Base-by-base conservation (phyloP, 2,113 vertebrate genomes). In the Rhineura floridana region DNA sequence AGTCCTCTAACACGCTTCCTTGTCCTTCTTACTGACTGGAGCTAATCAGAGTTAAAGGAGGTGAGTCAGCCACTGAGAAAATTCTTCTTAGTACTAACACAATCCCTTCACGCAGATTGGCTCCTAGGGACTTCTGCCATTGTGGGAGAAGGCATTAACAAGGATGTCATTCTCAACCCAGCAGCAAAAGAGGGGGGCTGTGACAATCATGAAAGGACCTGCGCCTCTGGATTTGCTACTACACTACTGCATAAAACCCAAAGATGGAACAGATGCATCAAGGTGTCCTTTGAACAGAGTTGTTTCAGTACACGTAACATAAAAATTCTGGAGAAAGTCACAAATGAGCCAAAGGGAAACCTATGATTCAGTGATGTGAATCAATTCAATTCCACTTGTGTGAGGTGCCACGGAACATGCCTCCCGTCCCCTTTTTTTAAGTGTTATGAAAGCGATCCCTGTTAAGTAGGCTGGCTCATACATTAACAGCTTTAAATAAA, bases 251-350 rank as follows among this genome's bases (percentile, higher is more conserved):
- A 87, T 70, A 50, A 85, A 67, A 86, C 30, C 79, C 81, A 79
- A 59, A 83, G 84, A 84, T 91, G 92, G 87, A 94, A 92, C 70
- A 59, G 91, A 94, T 86, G 59, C 55, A 92, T 91, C 84, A 63
- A 91, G 81, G 90, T 89, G 59, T 91, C 70, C 25, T 50, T 83
- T 59, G 84, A 81, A 87, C 82, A 15, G 50, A 83, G 89, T 55
- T 84, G 85, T 15, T 87, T 93, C 90, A 91, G 88, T 1, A 1
- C 76, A 91, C 93, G 77, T 75, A 85, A 91, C 84, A 85, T 88
- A 5, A 28, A 83, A 39, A 78, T 83, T 90, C n/a, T 91, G 91
- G 90, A 90, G 89, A 90, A 85, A 73, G 80, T 77, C 87, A 82
- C 82, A 50, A 89, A 89, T 78, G 86, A 90, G 88, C 4, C 1